These are phyloP conservation scores for Neostethus bicornis DNA, from an alignment of 2,797 vertebrate species.

Conservation along the genomic window DNA sequence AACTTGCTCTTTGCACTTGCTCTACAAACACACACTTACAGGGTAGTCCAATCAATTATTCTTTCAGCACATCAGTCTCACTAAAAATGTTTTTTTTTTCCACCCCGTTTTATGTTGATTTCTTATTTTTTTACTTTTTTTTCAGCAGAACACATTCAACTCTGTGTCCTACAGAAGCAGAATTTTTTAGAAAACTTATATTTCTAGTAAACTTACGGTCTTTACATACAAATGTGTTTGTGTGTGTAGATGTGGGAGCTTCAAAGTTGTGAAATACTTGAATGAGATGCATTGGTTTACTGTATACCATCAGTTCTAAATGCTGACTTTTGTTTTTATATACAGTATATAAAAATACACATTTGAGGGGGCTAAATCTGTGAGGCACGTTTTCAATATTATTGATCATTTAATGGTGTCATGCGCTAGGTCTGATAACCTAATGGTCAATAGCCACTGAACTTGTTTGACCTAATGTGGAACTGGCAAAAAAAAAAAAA, in stretches of 20 bases:
- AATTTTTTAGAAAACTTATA: background rate
- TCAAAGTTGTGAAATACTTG: too few species aligned
- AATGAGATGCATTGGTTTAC: too few species aligned
- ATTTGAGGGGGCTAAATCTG: background rate
- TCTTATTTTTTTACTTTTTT: slow-evolving; percentile 15
- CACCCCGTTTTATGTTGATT: background rate
- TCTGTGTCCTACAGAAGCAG: background rate
- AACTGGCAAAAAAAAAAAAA: background rate
- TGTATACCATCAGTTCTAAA: background rate
- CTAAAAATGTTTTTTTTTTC: slow-evolving; percentile 10
- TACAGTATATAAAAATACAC: background rate
- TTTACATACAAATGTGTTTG: too few species aligned
- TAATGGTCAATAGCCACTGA: background rate
- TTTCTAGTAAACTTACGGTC: too few species aligned
- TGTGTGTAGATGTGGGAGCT: too few species aligned
- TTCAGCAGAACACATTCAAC: background rate
- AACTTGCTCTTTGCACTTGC: slow-evolving; percentile 18
- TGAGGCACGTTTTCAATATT: background rate
- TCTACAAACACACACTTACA: background rate
- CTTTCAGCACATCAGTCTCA: slow-evolving; percentile 34
- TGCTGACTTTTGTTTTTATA: background rate
- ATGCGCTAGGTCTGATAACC: background rate
- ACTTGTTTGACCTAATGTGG: background rate
- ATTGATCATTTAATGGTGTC: background rate
- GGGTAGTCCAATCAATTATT: slow-evolving; percentile 54